These are phyloP conservation scores for Melanotaenia pygmaea DNA, from an alignment of 2,797 vertebrate species.

Conservation along the genomic window DNA sequence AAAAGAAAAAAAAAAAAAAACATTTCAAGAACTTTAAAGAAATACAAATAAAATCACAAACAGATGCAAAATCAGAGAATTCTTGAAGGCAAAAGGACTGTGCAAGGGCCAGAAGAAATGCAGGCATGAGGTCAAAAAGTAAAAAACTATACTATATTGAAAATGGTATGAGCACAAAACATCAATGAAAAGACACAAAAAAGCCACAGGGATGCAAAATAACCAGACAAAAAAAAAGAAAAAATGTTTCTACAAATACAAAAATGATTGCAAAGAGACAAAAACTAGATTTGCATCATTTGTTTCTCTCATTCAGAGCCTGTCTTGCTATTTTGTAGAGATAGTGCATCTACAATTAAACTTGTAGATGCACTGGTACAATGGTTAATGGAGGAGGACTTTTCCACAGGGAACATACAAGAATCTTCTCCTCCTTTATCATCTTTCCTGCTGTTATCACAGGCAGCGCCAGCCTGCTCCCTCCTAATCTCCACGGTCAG, in stretches of 20 bases:
- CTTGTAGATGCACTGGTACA: slow-evolving; percentile 17
- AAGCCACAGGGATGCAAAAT: not conserved
- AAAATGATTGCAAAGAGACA: slow-evolving; percentile 1
- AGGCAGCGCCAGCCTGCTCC: slow-evolving; percentile 61
- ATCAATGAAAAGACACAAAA: not conserved
- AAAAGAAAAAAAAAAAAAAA: too few species aligned
- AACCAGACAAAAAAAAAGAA: not conserved
- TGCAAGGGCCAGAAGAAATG: not conserved
- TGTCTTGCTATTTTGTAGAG: not conserved
- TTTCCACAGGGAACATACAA: slow-evolving; percentile 65
- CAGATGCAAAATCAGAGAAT: not conserved
- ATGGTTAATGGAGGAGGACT: slow-evolving; percentile 31
- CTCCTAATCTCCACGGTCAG: slow-evolving; percentile 63
- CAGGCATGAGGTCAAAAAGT: not conserved
- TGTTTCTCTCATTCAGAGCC: not conserved
- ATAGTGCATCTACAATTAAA: slow-evolving; percentile 37
- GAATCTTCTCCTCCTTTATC: slow-evolving; percentile 77
- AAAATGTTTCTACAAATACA: not conserved
- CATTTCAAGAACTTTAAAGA: too few species aligned
- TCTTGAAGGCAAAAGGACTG: not conserved
- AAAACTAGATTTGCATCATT: not conserved
- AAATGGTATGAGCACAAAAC: not conserved
- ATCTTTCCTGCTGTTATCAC: slow-evolving; percentile 79
- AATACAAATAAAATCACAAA: not conserved
- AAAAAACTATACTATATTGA: not conserved